Evolutionary conservation across 2,797 vertebrate species (phyloP).

Genomic region (Myotis vivesi): DNA sequence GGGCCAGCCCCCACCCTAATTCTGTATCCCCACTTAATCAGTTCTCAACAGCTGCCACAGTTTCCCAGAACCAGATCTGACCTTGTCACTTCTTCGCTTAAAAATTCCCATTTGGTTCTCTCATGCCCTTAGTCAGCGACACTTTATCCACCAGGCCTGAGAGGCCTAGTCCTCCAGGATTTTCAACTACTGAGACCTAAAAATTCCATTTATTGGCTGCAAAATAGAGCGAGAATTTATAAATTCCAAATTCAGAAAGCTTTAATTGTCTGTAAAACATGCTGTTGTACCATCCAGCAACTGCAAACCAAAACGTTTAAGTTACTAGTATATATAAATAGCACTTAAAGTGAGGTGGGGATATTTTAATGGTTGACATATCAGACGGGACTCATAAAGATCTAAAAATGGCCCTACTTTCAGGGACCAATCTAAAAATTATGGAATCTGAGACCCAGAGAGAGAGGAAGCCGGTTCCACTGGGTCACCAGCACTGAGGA

Average conservation of each 20-base stretch:
- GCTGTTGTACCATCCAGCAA: background rate
- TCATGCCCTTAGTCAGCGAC: background rate
- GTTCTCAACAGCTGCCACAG: background rate
- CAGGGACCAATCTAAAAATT: background rate
- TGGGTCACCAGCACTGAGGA: background rate
- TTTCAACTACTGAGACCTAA: slow-evolving; percentile 20
- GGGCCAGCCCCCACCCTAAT: background rate
- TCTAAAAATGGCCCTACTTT: background rate
- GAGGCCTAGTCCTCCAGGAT: background rate
- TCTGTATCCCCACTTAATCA: background rate
- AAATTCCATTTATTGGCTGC: background rate
- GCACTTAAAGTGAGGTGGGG: background rate
- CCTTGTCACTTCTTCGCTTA: slow-evolving; percentile 8
- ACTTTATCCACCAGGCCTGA: background rate
- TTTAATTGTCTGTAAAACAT: slow-evolving; percentile 16
- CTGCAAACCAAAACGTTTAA: slow-evolving; percentile 36
- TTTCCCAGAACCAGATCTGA: slow-evolving; percentile 11
- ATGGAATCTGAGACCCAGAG: background rate
- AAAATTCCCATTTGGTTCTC: background rate
- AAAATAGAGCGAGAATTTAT: background rate
- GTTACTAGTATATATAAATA: background rate
- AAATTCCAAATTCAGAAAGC: slow-evolving; percentile 44
- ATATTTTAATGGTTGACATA: slow-evolving; percentile 5
- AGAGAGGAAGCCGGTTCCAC: background rate
- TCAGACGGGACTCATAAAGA: background rate